Evolutionary conservation across 2,888 invertebrate species (phyloP).

Genomic region (Drosophila aldrichi): DNA sequence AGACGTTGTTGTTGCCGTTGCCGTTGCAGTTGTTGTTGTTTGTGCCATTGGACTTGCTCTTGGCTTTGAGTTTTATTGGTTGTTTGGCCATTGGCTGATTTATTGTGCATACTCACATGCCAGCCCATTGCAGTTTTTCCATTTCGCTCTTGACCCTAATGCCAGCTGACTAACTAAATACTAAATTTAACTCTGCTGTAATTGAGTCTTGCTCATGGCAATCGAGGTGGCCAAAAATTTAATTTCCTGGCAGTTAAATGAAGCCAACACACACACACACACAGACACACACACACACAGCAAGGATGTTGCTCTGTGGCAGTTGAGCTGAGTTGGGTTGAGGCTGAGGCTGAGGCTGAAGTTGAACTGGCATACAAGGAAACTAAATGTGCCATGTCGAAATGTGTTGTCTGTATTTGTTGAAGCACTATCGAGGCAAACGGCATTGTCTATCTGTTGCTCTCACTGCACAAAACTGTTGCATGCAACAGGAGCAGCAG

Average conservation of each 20-base stretch:
- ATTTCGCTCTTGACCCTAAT: slow-evolving; percentile 79
- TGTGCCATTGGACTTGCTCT: slow-evolving; percentile 80
- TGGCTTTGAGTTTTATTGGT: slow-evolving; percentile 76
- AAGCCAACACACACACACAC: slow-evolving; percentile 36
- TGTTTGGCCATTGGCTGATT: slow-evolving; percentile 79
- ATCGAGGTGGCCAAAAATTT: slow-evolving; percentile 42
- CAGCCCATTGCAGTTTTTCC: slow-evolving; percentile 23
- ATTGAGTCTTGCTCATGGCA: neutral
- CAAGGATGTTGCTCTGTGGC: slow-evolving; percentile 14
- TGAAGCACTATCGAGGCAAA: slow-evolving; percentile 56
- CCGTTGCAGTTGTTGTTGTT: slow-evolving; percentile 25
- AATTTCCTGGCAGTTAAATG: slow-evolving; percentile 71
- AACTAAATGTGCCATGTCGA: slow-evolving; percentile 79
- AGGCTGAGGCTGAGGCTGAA: slow-evolving; percentile 32
- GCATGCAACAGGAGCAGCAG: slow-evolving; percentile 59
- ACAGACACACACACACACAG: neutral
- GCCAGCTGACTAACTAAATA: slow-evolving; percentile 4
- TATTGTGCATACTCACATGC: slow-evolving; percentile 51
- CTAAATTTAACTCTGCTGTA: neutral
- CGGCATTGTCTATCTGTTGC: slow-evolving; percentile 49
- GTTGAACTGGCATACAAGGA: slow-evolving; percentile 80
- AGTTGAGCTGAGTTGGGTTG: neutral
- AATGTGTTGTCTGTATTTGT: slow-evolving; percentile 63
- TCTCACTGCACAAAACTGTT: slow-evolving; percentile 64
- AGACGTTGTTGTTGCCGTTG: slow-evolving; percentile 22